phyloP scores from a whole-genome alignment of 2,797 vertebrate genomes.

The Pygocentrus nattereri region DNA sequence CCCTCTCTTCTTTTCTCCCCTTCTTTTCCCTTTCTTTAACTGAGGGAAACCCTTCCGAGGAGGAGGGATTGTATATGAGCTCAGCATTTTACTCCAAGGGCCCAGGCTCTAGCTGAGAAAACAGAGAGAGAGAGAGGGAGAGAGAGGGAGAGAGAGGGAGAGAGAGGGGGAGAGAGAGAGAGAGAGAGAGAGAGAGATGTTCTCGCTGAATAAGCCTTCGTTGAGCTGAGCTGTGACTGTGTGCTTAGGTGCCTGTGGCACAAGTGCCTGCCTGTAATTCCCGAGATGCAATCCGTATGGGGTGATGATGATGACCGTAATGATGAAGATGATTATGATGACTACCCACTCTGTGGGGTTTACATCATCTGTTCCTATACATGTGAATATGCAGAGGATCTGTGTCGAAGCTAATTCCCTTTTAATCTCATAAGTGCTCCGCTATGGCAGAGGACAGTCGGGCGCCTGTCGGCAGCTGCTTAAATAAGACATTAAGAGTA shows the following conservation, averaged over 20 bases:
- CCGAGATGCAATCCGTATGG: constrained; percentile 67
- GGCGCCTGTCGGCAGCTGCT: constrained; percentile 51
- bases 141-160: constrained; percentile 21
- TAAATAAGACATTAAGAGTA: constrained; percentile 50
- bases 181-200: constrained; percentile 27
- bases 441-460: constrained; percentile 66
- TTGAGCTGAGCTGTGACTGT: constrained; percentile 50
- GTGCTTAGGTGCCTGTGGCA: constrained; percentile 54
- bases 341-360: constrained; percentile 58
- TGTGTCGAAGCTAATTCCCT: constrained; percentile 73
- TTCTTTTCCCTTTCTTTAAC: constrained; percentile 27
- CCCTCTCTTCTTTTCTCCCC: background rate
- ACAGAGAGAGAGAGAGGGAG: constrained; percentile 1
- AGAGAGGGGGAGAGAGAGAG: constrained; percentile 11
- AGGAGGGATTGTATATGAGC: constrained; percentile 32
- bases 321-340: constrained; percentile 67
- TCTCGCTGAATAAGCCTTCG: constrained; percentile 57
- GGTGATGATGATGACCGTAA: constrained; percentile 64
- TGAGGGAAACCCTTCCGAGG: constrained; percentile 50
- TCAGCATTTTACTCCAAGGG: constrained; percentile 57
- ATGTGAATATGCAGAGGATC: constrained; percentile 59
- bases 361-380: constrained; percentile 57
- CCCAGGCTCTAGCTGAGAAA: constrained; percentile 45
- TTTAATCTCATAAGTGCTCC: constrained; percentile 79
- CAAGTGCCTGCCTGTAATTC: constrained; percentile 54